Evolutionary conservation across 2,888 invertebrate species (phyloP), one percentile per base, ranked within the genome.

Genomic region (Idaea biselata): DNA sequence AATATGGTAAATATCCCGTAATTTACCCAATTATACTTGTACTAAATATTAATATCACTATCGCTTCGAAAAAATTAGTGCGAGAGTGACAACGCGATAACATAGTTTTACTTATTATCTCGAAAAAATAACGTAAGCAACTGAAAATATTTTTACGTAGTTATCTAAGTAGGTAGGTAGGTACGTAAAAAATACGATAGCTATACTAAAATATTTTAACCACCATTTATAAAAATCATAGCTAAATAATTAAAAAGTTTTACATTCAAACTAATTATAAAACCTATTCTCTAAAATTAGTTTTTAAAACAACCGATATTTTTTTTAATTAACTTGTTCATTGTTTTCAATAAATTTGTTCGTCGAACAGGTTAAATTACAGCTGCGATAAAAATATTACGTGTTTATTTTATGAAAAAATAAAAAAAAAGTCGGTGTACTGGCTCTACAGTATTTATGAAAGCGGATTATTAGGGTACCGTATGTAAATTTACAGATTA

Each of bases 351-450:
- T 60, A 60, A 60, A 60, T 60, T 56, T 55, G 33, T 32, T 16
- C 53, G 16, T 61, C 17, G 16, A 17, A 53, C 16, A 33, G 33
- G 18, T 60, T 54, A 53, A 62, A 60, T 63, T 59, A 60, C 63
- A 18, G 62, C 61, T 53, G 62, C 53, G 18, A 60, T 65, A 68
- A 64, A 64, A 62, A 31, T 58, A 55, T 33, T 16, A 44, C 56
- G 61, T 68, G 64, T 64, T 68, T 65, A 64, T 65, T 68, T 64
- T 68, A 68, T 61, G 65, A 64, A 58, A 63, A 16, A 61, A 65
- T 59, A 33, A 65, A 64, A 65, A 64, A 57, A 55, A 61, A 44
- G 31, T 61, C 31, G 55, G 58, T 61, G 33, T 59, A 63, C 57
- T 18, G 44, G 44, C 44, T 14, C 55, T 62, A 59, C 61, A 59